Evolutionary conservation across 2,797 vertebrate species (phyloP), one percentile per base, ranked within the genome.

Genomic region (Intellagama lesueurii): DNA sequence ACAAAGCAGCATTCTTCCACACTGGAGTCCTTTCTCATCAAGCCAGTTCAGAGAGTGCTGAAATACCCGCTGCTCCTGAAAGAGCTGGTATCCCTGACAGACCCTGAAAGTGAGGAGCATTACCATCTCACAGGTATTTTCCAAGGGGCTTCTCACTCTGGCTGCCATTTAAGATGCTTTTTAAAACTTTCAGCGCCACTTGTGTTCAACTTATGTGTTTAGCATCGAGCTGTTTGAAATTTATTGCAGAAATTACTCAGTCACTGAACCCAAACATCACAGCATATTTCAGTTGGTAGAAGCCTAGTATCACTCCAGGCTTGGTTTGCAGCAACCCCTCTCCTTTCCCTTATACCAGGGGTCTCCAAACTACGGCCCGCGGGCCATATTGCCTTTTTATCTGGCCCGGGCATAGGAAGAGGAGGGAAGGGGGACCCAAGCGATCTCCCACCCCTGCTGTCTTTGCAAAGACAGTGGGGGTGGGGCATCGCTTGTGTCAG

Each of bases 1-100:
- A 99, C 98, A 87, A 99, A 99, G 96, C 99, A 99, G 96, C 99
- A 99, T 93, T 99, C 99, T 0, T 99, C 98, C 91, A 99, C 99
- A 1, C 95, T 99, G 95, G 99, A 99, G 97, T 99, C 99, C 0
- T 99, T 99, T 95, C 98, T 99, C 94, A 99, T 99, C 95, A 99
- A 99, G 95, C 99, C 99, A 0, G 99, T 99, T 68, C 99, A 99
- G 97, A 98, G 99, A 91, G 99, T 99, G 91, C 97, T 99, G 82
- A 99, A 99, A 96, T 99, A 99, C 85, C 99, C 99, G 3, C 96
- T 99, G 93, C 98, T 99, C 96, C 97, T 99, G 90, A 96, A 97
- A 96, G 99, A 99, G 96, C 97, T 99, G 85, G 99, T 99, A 94
- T 99, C 98, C 14, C 97, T 99, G 89, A 99, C 99, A 0, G 98